Evolutionary conservation across 2,888 invertebrate species (phyloP), one percentile per base, ranked within the genome.

Genomic region (Dynastes maya): DNA sequence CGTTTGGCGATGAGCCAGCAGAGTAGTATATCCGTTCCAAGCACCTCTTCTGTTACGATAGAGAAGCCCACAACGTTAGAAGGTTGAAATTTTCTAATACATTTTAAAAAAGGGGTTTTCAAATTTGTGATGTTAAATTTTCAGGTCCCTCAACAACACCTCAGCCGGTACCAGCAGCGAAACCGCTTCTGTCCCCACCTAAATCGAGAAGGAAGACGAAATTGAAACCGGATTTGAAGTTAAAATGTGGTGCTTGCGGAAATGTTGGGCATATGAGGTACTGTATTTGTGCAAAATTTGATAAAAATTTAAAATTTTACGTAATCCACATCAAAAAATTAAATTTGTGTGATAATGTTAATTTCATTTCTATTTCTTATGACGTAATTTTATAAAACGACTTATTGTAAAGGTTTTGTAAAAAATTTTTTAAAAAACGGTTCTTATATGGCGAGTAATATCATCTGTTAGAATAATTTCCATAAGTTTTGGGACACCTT

Each of bases 231-330:
- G 97, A 97, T 88, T 90, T 97, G 74, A 97, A 97, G 90, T 90
- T 98, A 80, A 95, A 98, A 91, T 99, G 99, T 89, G 98, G 98
- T 9, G 98, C 98, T 8, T 99, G 99, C 89, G 98, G 98, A 8
- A 96, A 95, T 87, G 94, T 94, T 5, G 93, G 93, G 0, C 93
- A 93, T 85, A 93, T 93, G 93, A 90, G 87, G 86, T 90, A 83
- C 88, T 32, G 88, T 45, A 45, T 1, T 45, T 32, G 32, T 4
- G 4, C 5, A 1, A 32, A 32, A 32, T 32, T 32, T 32, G 32
- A 22, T 22, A 22, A 22, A 22, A 22, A 22, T 22, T 22, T 22
- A 22, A 22, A 22, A 22, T 22, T 22, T 22, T 0, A 22, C 22
- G 22, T 22, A 22, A 22, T 22, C 22, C 22, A 22, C 22, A 22